Conservation (phyloP, 2,888 invertebrate genomes). For the Syrphus vitripennis region DNA sequence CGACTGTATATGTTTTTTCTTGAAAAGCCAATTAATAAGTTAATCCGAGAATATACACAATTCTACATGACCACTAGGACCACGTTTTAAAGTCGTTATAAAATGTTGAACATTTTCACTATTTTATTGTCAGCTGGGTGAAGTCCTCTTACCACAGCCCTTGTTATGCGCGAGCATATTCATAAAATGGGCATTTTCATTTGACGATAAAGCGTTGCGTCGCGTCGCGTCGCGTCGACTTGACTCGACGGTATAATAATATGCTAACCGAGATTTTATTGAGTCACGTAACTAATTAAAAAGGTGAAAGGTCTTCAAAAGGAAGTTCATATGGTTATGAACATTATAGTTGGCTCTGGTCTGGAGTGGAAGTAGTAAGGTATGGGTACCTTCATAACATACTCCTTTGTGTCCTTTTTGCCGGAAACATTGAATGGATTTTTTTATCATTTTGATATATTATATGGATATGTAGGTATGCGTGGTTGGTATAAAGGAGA, state of each 20-base stretch:
- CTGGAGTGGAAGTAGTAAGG: conserved; percentile 20
- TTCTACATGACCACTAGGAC: conserved; percentile 23
- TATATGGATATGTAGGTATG: no score
- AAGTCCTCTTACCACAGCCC: background rate
- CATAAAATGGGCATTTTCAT: conserved; percentile 16
- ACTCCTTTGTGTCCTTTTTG: conserved; percentile 51
- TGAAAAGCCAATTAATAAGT: background rate
- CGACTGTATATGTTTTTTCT: background rate
- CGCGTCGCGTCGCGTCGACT: background rate
- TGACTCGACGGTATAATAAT: conserved; percentile 1
- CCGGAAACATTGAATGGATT: conserved; percentile 20
- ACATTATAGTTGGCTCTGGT: conserved; percentile 10
- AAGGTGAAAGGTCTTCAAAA: conserved; percentile 60
- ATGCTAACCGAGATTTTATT: conserved; percentile 62
- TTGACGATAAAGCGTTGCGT: background rate
- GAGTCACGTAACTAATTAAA: conserved; percentile 73
- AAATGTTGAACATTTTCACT: conserved; percentile 51
- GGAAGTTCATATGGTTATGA: conserved; percentile 37
- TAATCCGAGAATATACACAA: background rate
- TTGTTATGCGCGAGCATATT: background rate
- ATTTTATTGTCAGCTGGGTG: conserved; percentile 13
- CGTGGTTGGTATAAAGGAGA: conserved; percentile 67
- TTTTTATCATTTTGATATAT: conserved; percentile 44
- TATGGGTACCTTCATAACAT: conserved; percentile 29
- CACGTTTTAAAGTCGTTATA: conserved; percentile 54